Percentiles rank a stretch among this genome's conserved stretches.
phyloP scores from a whole-genome alignment of 1,140 invertebrate species.

The Apis cerana region DNA sequence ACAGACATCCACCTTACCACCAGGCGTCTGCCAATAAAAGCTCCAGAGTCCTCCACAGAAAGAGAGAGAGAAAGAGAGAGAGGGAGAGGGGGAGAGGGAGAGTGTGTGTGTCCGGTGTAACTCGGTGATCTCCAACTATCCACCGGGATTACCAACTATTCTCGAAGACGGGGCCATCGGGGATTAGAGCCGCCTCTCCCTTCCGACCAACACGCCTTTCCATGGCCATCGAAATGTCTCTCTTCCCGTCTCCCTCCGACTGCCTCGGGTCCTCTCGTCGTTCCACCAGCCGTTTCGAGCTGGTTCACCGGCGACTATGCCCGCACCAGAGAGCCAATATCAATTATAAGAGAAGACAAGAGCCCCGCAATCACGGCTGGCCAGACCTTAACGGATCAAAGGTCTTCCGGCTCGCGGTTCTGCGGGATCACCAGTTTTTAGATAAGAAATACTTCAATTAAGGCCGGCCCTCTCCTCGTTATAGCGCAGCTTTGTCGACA shows the following conservation, averaged over 20 bases:
- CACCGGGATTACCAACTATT: conserved; percentile 81
- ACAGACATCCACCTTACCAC: conserved; percentile 65
- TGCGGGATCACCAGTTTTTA: conserved; percentile 78
- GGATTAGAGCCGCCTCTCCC: conserved; percentile 75
- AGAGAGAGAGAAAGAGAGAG: background rate
- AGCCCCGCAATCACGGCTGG: conserved; percentile 76
- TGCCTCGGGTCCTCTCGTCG: background rate
- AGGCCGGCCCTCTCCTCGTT: conserved; percentile 52
- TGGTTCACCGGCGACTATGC: conserved; percentile 49
- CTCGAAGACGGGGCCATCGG: conserved; percentile 79
- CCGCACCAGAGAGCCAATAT: conserved; percentile 76
- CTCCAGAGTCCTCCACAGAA: conserved; percentile 42
- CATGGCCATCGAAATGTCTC: conserved; percentile 63
- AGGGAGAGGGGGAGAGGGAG: background rate
- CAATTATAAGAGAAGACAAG: conserved; percentile 82
- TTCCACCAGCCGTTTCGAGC: conserved; percentile 15
- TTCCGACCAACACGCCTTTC: conserved; percentile 60
- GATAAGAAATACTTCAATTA: conserved; percentile 81
- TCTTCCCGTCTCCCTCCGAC: conserved; percentile 18
- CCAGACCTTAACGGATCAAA: conserved; percentile 80
- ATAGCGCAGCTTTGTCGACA: background rate
- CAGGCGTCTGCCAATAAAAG: conserved; percentile 65
- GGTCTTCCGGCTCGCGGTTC: conserved; percentile 65
- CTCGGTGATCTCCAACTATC: conserved; percentile 81
- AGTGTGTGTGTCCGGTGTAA: conserved; percentile 73